These are phyloP conservation scores for Trochalopteron elliotii DNA, from an alignment of 2,113 vertebrate species.

Conservation along the genomic window DNA sequence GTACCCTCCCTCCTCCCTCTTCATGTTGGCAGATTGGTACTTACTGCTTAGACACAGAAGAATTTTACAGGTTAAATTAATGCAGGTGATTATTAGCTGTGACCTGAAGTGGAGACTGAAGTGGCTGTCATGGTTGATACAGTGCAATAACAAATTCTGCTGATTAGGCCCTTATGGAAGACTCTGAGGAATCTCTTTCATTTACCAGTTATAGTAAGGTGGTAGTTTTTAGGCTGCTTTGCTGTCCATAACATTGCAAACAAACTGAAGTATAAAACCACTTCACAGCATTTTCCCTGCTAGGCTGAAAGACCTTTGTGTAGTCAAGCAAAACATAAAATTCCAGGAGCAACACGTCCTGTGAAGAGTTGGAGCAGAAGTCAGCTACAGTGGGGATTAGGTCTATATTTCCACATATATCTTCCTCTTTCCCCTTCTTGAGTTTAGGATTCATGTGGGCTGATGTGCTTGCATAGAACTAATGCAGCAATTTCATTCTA, in stretches of 20 bases:
- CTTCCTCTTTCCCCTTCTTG: neutral
- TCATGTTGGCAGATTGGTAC: neutral
- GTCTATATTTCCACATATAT: neutral
- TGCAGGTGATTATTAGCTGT: neutral
- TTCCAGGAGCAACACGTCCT: neutral
- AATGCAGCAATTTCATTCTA: conserved; percentile 26
- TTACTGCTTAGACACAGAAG: neutral
- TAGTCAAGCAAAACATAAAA: neutral
- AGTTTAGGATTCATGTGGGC: neutral
- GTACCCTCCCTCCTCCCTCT: conserved; percentile 56
- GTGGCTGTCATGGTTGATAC: neutral
- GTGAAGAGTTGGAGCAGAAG: neutral
- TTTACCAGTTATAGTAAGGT: neutral
- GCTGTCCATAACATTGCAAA: neutral
- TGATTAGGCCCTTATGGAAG: neutral
- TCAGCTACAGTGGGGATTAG: neutral
- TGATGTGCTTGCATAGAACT: neutral
- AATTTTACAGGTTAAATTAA: neutral
- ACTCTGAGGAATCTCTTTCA: neutral
- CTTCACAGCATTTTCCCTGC: neutral
- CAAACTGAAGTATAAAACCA: neutral
- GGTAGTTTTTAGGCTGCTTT: neutral
- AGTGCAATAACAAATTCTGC: neutral
- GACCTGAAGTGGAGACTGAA: neutral
- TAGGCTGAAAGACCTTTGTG: neutral